Base-by-base conservation (phyloP, 2,888 invertebrate species). In the Cosmia trapezina region DNA sequence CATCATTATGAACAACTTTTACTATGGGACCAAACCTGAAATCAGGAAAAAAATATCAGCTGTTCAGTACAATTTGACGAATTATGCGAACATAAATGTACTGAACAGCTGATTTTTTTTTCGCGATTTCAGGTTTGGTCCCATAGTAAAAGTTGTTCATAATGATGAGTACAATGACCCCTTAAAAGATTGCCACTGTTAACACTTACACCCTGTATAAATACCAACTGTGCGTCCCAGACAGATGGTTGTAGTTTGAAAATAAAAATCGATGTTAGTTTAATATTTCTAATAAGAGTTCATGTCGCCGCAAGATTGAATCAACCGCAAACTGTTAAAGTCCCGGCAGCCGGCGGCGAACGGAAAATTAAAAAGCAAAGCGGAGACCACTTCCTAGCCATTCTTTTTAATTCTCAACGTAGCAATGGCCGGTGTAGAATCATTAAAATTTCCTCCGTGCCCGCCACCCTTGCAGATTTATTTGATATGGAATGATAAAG, bases 301-400 rank as follows among this genome's bases (percentile, higher is more conserved):
- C 78, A 83, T 80, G 86, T 83, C 78, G 72, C 64, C 65, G 70
- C 82, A 79, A 89, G 87, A 92, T 91, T 90, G 89, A 91, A 93
- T 91, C 90, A 87, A 87, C 91, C 90, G 85, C 91, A 90, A 92
- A 92, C 91, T 92, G 91, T 86, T 89, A 90, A 90, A 87, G 83
- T 75, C 62, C 87, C 88, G 87, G 81, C 89, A 88, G 88, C 90
- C 91, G 88, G 85, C 89, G 92, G 94, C 91, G 90, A 92, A 91
- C 94, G 95, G 95, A 95, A 96, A 96, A 95, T 96, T 95, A 96
- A 96, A 96, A 93, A 94, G 93, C 92, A 92, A 92, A 94, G 90
- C 91, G 90, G 89, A 86, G 85, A 90, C 89, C 91, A 89, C 88
- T 94, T 93, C 92, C 93, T 90, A 82, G 90, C 92, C 90, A 93